Conservation (phyloP, 2,797 vertebrate species). For the Trachurus trachurus region DNA sequence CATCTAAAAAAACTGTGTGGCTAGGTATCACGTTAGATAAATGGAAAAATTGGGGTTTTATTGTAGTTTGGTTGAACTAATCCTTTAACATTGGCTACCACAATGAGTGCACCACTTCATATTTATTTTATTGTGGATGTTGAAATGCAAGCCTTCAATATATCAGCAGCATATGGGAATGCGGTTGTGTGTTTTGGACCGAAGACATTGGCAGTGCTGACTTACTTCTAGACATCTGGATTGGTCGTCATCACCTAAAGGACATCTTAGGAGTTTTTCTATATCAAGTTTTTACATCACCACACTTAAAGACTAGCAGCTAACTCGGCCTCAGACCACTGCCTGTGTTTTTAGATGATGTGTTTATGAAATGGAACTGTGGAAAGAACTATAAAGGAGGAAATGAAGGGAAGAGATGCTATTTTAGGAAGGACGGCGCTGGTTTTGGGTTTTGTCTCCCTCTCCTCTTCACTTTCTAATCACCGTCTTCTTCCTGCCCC, state of each 20-base stretch:
- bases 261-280: constrained; percentile 32
- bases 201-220: constrained; percentile 5
- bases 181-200: constrained; percentile 49
- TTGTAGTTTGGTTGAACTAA: neutral
- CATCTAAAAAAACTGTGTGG: neutral
- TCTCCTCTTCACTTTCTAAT: constrained; percentile 18
- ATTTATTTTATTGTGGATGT: constrained; percentile 9
- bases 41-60: neutral
- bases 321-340: constrained; percentile 30
- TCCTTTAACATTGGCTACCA: constrained; percentile 1
- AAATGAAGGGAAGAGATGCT: constrained; percentile 36
- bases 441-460: constrained; percentile 11
- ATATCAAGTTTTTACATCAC: constrained; percentile 25
- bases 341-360: constrained; percentile 43
- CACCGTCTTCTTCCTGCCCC: neutral
- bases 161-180: constrained; percentile 31
- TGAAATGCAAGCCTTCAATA: constrained; percentile 25
- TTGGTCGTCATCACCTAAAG: constrained; percentile 47
- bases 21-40: neutral
- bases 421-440: constrained; percentile 12
- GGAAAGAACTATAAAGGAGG: constrained; percentile 20
- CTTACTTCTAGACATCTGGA: constrained; percentile 57
- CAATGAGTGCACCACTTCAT: neutral
- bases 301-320: constrained; percentile 35
- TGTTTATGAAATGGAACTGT: constrained; percentile 37